These are phyloP conservation scores for Cyclophora punctaria DNA, from an alignment of 2,888 invertebrate species.

Conservation along the genomic window DNA sequence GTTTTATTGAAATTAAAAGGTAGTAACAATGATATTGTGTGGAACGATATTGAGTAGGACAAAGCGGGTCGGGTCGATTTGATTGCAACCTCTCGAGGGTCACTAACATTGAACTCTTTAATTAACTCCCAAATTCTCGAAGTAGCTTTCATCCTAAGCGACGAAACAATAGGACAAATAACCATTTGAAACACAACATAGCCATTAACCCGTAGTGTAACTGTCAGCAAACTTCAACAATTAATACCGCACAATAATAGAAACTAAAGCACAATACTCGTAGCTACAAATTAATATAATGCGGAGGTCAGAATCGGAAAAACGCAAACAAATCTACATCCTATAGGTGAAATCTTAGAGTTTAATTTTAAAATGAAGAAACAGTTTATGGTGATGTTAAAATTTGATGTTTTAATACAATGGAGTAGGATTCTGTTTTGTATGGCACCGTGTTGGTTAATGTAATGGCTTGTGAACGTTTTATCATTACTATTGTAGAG, in stretches of 20 bases:
- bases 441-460: conserved; percentile 2
- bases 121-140: conserved; percentile 32
- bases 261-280: conserved; percentile 55
- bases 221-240: conserved; percentile 66
- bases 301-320: conserved; percentile 57
- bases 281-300: conserved; percentile 68
- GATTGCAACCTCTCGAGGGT: conserved; percentile 22
- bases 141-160: conserved; percentile 50
- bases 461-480: conserved; percentile 29
- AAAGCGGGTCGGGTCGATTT: no score
- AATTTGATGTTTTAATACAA: conserved; percentile 11
- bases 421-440: conserved; percentile 16
- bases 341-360: neutral
- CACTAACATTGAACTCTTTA: conserved; percentile 29
- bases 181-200: conserved; percentile 50
- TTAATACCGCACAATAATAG: conserved; percentile 63
- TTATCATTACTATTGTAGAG: conserved; percentile 36
- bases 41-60: no score
- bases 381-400: conserved; percentile 21
- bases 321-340: conserved; percentile 23
- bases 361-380: neutral
- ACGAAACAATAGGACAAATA: conserved; percentile 53
- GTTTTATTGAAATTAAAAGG: no score
- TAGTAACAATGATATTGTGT: no score
- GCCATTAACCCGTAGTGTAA: conserved; percentile 60